These are phyloP conservation scores for Heliconius melpomene DNA, from an alignment of 1,140 invertebrate genomes.

Conservation along the genomic window DNA sequence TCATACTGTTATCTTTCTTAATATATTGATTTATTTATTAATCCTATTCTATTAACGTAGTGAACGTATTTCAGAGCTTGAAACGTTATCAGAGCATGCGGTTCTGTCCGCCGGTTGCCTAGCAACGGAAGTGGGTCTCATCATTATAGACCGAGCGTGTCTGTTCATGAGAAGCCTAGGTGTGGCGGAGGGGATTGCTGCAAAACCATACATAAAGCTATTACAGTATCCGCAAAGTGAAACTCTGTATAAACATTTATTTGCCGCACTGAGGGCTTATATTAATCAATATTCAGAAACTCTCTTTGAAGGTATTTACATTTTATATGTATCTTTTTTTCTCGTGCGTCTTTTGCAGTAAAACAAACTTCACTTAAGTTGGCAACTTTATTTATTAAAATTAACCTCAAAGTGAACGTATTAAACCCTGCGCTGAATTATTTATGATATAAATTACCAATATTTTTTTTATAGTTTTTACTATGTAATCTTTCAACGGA, in stretches of 20 bases:
- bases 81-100: slow-evolving; percentile 83
- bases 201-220: slow-evolving; percentile 91
- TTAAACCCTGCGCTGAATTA: no score
- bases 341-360: not conserved
- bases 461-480: no score
- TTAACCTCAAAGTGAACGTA: no score
- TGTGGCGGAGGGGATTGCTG: slow-evolving; percentile 88
- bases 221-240: slow-evolving; percentile 95
- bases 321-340: not conserved
- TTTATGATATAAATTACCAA: no score
- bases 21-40: not conserved
- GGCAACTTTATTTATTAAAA: no score
- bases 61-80: slow-evolving; percentile 78
- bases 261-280: slow-evolving; percentile 93
- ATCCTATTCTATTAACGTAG: not conserved
- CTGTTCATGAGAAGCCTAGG: slow-evolving; percentile 91
- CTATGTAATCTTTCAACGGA: no score
- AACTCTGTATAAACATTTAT: slow-evolving; percentile 92
- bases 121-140: slow-evolving; percentile 94
- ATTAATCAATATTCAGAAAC: slow-evolving; percentile 94
- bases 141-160: slow-evolving; percentile 92
- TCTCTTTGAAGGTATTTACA: slow-evolving; percentile 87
- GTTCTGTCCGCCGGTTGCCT: slow-evolving; percentile 92
- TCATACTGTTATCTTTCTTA: not conserved
- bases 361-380: not conserved